phyloP scores from a whole-genome alignment of 2,113 vertebrate species.

The Ornithorhynchus anatinus region DNA sequence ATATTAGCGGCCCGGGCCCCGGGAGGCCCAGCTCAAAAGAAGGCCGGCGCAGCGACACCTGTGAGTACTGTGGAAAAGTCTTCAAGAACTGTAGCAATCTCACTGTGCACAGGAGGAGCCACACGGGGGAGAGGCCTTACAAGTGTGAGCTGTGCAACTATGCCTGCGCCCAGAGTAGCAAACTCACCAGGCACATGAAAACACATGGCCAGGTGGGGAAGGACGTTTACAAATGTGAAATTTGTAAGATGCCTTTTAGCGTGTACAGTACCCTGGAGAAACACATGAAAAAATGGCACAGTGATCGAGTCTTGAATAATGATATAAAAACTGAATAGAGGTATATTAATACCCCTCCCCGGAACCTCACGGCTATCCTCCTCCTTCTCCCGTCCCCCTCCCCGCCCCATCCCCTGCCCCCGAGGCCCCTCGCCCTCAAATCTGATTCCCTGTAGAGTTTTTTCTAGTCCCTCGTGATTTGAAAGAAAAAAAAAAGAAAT shows the following conservation, averaged over 20 bases:
- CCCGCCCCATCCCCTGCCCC: slow-evolving; percentile 52
- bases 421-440: slow-evolving; percentile 39
- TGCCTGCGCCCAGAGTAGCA: slow-evolving; percentile 99
- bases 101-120: slow-evolving; percentile 99
- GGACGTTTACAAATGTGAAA: slow-evolving; percentile 99
- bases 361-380: too few species aligned
- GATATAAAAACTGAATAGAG: slow-evolving; percentile 99
- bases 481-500: slow-evolving; percentile 72
- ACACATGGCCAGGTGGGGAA: slow-evolving; percentile 99
- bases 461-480: slow-evolving; percentile 87
- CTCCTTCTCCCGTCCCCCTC: slow-evolving; percentile 70
- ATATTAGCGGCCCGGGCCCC: slow-evolving; percentile 91
- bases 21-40: slow-evolving; percentile 98
- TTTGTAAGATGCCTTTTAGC: slow-evolving; percentile 99
- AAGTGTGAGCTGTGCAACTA: slow-evolving; percentile 99
- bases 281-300: slow-evolving; percentile 99
- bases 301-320: slow-evolving; percentile 98
- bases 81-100: slow-evolving; percentile 99
- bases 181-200: slow-evolving; percentile 99
- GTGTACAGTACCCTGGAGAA: slow-evolving; percentile 99
- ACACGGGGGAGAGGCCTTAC: slow-evolving; percentile 99
- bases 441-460: slow-evolving; percentile 85
- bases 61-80: slow-evolving; percentile 98
- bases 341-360: slow-evolving; percentile 79
- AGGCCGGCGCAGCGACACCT: slow-evolving; percentile 97